Base-by-base conservation (phyloP, 2,113 vertebrate species). In the Cottus gobio region DNA sequence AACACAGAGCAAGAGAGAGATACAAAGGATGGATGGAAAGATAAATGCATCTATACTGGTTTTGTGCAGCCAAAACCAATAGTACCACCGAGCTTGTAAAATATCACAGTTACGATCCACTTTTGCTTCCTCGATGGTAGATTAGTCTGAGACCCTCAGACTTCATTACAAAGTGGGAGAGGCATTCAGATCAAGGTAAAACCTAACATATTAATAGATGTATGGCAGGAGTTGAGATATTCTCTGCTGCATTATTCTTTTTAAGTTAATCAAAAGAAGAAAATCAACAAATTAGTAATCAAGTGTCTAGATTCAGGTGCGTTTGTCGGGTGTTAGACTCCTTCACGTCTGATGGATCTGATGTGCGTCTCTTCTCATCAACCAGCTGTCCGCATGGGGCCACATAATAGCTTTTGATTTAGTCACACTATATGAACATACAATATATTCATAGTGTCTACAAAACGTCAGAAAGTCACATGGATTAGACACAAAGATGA, bases 11-110 rank as follows among this genome's bases (percentile, higher is more conserved):
- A 85, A 34, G 39, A 31, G 72, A 50, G 69, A 70, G 69, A 71
- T 48, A 82, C 69, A 72, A 82, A 79, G 80, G 78, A 85, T 54
- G 72, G 72, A 79, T 71, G 26, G 48, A 75, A 62, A 37, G 62
- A 65, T 54, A 75, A 71, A 72, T 84, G 62, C 6, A 80, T 54
- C 44, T 81, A 62, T 58, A n/a, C 67, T 63, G 75, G 65, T 76
- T 71, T 56, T 70, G 61, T 56, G 65, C 24, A 63, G 69, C 28
- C 70, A 82, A 67, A 78, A 82, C 68, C 80, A 77, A 65, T 26
- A 28, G 69, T 39, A 63, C 62, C 16, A 54, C 11, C 4, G 56
- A 65, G 68, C 39, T 5, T 56, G 63, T 75, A 24, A 48, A 72
- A 80, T 82, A 37, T 69, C 34, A 36, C 34, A 39, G 1, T 34